Evolutionary conservation across 2,113 vertebrate species (phyloP).

Genomic region (Dolichotis patagonum): DNA sequence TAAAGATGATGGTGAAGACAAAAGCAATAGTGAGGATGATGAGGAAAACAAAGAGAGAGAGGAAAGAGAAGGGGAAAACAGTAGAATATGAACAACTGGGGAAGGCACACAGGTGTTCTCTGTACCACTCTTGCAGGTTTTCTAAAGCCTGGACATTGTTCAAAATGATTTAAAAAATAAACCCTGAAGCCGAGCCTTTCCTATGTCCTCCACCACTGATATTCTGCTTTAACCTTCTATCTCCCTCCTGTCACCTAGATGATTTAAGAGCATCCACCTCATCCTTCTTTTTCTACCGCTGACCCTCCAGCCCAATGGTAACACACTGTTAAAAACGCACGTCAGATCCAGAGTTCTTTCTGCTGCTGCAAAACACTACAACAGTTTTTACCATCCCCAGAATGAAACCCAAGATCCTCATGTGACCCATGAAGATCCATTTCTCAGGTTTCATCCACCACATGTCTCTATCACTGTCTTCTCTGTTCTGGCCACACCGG

Average conservation of each 20-base stretch:
- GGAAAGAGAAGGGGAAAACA: background rate
- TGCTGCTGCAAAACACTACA: background rate
- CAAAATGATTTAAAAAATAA: background rate
- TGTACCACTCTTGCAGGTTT: background rate
- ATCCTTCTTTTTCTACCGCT: background rate
- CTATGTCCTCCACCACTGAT: background rate
- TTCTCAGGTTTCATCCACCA: too few relatives aligned
- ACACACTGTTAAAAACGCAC: background rate
- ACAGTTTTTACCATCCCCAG: background rate
- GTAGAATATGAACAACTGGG: background rate
- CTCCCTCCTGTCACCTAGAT: background rate
- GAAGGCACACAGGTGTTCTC: background rate
- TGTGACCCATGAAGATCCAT: rapidly evolving
- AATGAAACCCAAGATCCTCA: background rate
- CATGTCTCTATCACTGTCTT: background rate
- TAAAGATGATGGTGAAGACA: background rate
- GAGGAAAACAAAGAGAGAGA: background rate
- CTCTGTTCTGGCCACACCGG: background rate
- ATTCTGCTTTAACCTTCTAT: background rate
- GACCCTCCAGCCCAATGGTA: background rate
- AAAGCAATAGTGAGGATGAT: rapidly evolving
- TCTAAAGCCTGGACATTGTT: background rate
- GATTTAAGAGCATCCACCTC: rapidly evolving
- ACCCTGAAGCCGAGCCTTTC: background rate
- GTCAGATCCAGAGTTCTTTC: background rate